Evolutionary conservation across 2,797 vertebrate species (phyloP).

Genomic region (Pseudotriccus pelzelni): DNA sequence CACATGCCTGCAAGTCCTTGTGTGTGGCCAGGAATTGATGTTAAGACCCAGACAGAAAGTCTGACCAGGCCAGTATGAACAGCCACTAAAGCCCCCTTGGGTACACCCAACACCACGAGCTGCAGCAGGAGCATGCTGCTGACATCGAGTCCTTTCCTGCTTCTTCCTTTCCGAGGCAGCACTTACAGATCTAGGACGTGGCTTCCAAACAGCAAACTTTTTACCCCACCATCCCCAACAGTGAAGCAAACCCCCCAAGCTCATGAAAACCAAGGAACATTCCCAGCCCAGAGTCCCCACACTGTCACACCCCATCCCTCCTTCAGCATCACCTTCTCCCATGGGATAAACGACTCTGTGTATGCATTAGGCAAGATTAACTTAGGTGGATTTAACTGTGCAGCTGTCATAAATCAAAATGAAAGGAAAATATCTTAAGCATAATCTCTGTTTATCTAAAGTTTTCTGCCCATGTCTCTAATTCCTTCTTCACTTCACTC

Average conservation of each 20-base stretch:
- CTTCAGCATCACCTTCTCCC: background rate
- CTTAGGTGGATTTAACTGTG: background rate
- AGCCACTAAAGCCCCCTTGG: background rate
- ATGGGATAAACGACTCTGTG: rapidly evolving
- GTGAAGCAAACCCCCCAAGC: background rate
- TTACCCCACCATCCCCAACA: background rate
- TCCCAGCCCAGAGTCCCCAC: background rate
- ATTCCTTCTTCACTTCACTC: background rate
- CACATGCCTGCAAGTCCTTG: background rate
- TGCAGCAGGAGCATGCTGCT: rapidly evolving
- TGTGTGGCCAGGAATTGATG: background rate
- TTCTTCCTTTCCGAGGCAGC: background rate
- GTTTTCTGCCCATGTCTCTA: background rate
- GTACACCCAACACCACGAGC: background rate
- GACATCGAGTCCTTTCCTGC: background rate
- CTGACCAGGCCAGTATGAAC: background rate
- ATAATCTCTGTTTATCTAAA: conserved; percentile 40
- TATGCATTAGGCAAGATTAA: conserved; percentile 40
- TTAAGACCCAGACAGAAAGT: background rate
- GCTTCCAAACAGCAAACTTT: background rate
- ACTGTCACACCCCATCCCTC: background rate
- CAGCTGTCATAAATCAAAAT: conserved; percentile 41
- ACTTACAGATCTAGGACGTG: background rate
- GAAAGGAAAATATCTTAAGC: conserved; percentile 46
- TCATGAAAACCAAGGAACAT: background rate